phyloP scores from a whole-genome alignment of 1,140 invertebrate species.

The Rhizoglyphus robini region DNA sequence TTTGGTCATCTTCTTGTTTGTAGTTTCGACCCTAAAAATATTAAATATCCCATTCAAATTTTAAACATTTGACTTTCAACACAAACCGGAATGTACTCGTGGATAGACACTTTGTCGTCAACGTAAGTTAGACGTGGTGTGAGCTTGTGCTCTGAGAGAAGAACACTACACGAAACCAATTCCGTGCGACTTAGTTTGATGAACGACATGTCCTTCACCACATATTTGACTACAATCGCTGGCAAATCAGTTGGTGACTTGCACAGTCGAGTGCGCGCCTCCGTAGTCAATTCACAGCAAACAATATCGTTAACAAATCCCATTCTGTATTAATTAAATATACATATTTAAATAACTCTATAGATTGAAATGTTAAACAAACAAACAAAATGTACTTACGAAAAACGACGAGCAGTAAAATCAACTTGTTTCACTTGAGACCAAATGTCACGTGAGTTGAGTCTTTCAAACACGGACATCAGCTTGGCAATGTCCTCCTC shows the following conservation, averaged over 20 bases:
- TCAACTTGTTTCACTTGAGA: not conserved
- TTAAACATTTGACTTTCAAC: not conserved
- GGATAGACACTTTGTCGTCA: not conserved
- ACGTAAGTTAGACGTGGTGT: not conserved
- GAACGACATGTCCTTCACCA: not conserved
- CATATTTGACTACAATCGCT: not conserved
- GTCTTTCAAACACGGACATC: not conserved
- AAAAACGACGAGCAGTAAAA: not conserved
- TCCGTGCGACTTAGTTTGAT: not conserved
- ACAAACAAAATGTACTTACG: constrained; percentile 13
- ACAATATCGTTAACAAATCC: not conserved
- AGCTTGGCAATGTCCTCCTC: not conserved
- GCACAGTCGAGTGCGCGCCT: not conserved
- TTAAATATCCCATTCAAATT: not conserved
- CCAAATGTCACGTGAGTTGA: not conserved
- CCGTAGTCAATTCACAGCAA: not conserved
- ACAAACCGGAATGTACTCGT: not conserved
- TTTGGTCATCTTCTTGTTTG: not conserved
- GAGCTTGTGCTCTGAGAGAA: not conserved
- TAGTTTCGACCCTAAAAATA: constrained; percentile 11
- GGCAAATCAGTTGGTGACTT: not conserved
- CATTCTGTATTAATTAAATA: not conserved
- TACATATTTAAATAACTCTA: not conserved
- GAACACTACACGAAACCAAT: not conserved
- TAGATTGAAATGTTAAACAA: too few relatives aligned